Evolutionary conservation across 2,113 vertebrate genomes (phyloP).

Genomic region (Saccopteryx bilineata): DNA sequence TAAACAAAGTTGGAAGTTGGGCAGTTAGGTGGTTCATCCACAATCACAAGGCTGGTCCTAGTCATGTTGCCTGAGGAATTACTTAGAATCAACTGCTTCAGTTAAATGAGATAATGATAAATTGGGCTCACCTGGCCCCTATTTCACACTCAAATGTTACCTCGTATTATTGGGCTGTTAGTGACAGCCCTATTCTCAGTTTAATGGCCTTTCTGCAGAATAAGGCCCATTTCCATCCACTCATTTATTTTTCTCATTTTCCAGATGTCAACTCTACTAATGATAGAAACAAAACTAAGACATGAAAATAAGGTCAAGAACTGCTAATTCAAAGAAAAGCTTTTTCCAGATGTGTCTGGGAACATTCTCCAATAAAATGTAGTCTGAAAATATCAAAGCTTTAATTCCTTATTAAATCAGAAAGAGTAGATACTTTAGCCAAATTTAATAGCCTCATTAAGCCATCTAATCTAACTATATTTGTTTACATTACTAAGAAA

Average conservation of each 20-base stretch:
- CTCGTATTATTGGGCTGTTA: not conserved
- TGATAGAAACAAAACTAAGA: conserved; percentile 14
- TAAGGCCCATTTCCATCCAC: not conserved
- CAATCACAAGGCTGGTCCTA: not conserved
- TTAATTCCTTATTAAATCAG: not conserved
- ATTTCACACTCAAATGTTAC: not conserved
- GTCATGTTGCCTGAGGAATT: not conserved
- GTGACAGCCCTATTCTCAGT: not conserved
- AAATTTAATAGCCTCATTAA: not conserved
- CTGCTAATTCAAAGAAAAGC: not conserved
- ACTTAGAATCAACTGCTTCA: not conserved
- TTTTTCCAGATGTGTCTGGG: not conserved
- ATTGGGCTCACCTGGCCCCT: not conserved
- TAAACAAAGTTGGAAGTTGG: not conserved
- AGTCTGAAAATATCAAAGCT: not conserved
- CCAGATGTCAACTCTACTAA: not conserved
- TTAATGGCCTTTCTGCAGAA: not conserved
- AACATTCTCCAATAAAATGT: not conserved
- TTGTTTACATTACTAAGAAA: not conserved
- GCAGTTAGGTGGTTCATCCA: not conserved
- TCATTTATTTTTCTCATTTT: not conserved
- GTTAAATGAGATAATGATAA: not conserved
- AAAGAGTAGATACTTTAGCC: not conserved
- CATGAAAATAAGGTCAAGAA: not conserved
- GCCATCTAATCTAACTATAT: not conserved